phyloP scores from a whole-genome alignment of 2,888 invertebrate species.

The Megastigmus dorsalis region DNA sequence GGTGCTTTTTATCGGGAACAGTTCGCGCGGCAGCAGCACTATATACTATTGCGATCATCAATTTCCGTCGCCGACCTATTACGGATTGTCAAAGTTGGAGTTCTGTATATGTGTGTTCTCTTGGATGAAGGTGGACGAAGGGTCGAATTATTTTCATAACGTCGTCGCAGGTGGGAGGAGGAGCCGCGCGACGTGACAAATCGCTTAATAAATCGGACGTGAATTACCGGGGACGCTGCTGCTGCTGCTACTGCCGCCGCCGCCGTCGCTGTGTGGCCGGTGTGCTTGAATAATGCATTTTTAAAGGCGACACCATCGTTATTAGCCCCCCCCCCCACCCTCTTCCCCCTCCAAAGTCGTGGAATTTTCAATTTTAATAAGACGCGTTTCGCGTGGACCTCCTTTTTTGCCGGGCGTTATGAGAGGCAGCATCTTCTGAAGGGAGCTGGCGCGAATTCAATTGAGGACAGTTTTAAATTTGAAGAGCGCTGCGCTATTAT shows the following conservation, averaged over 20 bases:
- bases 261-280: background rate
- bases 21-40: no score
- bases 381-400: no score
- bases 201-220: constrained; percentile 27
- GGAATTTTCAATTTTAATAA: constrained; percentile 5
- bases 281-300: constrained; percentile 25
- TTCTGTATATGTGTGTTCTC: no score
- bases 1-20: constrained; percentile 31
- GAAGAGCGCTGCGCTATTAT: no score
- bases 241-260: no score
- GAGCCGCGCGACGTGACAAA: constrained; percentile 16
- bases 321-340: no score
- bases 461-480: no score
- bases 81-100: constrained; percentile 35
- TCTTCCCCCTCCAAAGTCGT: no score
- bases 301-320: background rate
- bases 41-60: constrained; percentile 33
- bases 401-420: no score
- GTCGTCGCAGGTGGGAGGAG: background rate
- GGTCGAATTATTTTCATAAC: constrained; percentile 14
- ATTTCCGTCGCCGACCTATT: constrained; percentile 30
- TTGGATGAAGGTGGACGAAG: no score
- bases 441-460: no score
- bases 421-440: no score
- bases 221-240: background rate